Base-by-base conservation (phyloP, 2,888 invertebrate genomes). In the Caenorhabditis drosophilae region DNA sequence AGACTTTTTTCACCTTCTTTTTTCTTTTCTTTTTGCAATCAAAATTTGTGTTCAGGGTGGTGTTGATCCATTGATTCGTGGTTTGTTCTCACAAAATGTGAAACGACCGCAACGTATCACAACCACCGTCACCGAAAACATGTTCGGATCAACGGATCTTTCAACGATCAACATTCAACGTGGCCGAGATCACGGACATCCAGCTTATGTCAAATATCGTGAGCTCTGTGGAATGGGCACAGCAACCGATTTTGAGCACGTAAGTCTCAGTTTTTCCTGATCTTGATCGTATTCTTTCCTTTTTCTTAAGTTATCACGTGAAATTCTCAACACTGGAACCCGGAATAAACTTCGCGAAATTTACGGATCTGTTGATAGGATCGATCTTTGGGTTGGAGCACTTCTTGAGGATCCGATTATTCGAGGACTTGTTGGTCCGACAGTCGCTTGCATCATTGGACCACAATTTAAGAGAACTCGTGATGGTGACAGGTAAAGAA, bases 151-250 rank as follows among this genome's bases (percentile, higher is more conserved):
- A 84, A 79, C 72, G 44, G 96, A 97, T 86, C 87, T 97, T 70
- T 95, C 94, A 1, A 92, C 95, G 1, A 91, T 96, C 84, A 97
- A 96, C 79, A 90, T 96, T 63, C 96, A 97, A 84, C 86, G 96
- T 77, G 90, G 91, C 1, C 87, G 96, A 52, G 96, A 96, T 84
- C 96, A 96, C 84, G 97, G 90, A 0, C 88, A 96, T 61, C 86
- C 94, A 0, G 63, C 70, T 18, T 97, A 97, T 81, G 89, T 90
- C 54, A 90, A 90, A 76, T 97, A 91, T 88, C 87, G 97, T 12
- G 87, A 89, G 76, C 88, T 89, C 72, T 97, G 96, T 83, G 92
- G 92, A 79, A 89, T 97, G 87, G 87, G 89, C 0, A 87, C 87
- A 23, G 92, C 91, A 0, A 51, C 57, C 23, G 68, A 45, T 34